Base-by-base conservation (phyloP, 2,113 vertebrate genomes). In the Pantherophis guttatus region DNA sequence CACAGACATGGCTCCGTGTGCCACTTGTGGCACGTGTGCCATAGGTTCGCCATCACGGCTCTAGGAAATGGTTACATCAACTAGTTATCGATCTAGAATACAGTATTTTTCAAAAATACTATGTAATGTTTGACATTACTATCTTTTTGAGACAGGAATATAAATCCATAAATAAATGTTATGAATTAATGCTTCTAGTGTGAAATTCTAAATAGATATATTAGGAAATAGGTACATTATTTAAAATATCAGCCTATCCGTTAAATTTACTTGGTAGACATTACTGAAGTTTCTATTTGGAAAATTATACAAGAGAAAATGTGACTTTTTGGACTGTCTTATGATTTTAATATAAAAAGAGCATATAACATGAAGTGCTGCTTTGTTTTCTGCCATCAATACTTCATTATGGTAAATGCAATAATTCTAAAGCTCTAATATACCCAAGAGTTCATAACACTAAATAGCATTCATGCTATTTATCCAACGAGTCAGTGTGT, bases 401-500 rank as follows among this genome's bases (percentile, higher is more conserved):
- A 57, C 87, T 59, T 52, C 52, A 89, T 94, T 94, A 95, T 85
- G 91, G 58, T 91, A 87, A 87, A 87, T 62, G 57, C 58, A 54
- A 48, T 52, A 96, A 19, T 93, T 95, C 94, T 91, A 95, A 96
- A 96, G 93, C 94, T 90, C 52, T 94, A 94, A 95, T 48, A 97
- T 96, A 89, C 50, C 70, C 92, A 96, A 95, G 95, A 90, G 62
- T 90, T 97, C 33, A 3, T 93, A 95, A 93, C 93, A 96, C 93
- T 81, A 96, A 97, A 95, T 50, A 96, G 70, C 13, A 86, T 3
- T 87, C 17, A 2, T 53, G 89, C 90, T 88, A 89, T 88, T 95
- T 94, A 94, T 93, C 90, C 50, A 86, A 19, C 55, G 5, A 94
- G 94, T 94, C 93, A 95, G 0, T 6, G 8, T 48, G 48, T 91